These are phyloP conservation scores for Eleginops maclovinus DNA, from an alignment of 2,113 vertebrate genomes.

Conservation along the genomic window DNA sequence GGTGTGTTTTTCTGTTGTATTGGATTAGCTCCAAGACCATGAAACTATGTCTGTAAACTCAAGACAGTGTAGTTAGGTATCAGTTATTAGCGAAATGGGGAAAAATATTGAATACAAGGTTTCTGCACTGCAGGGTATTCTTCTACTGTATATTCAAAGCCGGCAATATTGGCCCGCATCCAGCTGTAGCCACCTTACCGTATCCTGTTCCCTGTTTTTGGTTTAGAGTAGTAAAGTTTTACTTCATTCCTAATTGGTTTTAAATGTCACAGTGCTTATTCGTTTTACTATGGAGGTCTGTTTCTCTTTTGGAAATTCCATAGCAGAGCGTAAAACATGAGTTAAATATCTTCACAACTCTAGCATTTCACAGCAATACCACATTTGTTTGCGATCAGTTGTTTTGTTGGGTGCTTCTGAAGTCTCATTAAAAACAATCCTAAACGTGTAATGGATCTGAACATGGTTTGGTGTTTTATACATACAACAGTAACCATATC, in stretches of 20 bases:
- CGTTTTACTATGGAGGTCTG: constrained; percentile 30
- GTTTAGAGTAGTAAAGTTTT: constrained; percentile 29
- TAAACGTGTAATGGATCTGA: neutral
- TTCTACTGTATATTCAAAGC: neutral
- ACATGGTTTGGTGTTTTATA: neutral
- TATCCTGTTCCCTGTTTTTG: neutral
- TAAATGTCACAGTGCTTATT: constrained; percentile 7
- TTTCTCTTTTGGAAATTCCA: constrained; percentile 33
- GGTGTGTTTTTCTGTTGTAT: neutral
- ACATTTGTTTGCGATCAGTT: neutral
- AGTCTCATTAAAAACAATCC: neutral
- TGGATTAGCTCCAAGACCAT: neutral
- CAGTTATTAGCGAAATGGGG: neutral
- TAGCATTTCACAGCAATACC: neutral
- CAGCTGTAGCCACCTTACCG: neutral
- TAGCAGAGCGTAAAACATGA: neutral
- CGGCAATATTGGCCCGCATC: neutral
- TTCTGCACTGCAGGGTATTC: neutral
- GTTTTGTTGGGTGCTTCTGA: constrained; percentile 1
- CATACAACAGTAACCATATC: too few species aligned
- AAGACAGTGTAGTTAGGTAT: neutral
- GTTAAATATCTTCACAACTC: neutral
- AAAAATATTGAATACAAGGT: neutral
- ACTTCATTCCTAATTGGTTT: constrained; percentile 32
- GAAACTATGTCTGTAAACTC: neutral